Evolutionary conservation across 2,797 vertebrate species (phyloP).

Genomic region (Dromococcyx pavoninus): DNA sequence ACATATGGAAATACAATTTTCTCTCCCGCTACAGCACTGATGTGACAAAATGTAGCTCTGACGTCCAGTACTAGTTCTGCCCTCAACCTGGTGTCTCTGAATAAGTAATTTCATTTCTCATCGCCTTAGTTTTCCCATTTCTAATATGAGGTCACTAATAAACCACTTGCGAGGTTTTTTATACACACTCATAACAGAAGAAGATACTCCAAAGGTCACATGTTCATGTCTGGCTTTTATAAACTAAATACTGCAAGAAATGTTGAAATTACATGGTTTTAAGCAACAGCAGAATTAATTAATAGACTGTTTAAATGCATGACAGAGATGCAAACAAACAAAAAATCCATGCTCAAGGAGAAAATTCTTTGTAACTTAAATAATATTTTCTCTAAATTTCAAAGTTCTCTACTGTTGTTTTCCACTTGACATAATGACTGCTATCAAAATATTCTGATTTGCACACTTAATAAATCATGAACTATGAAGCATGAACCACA

Average conservation of each 20-base stretch:
- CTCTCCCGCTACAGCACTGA: not conserved
- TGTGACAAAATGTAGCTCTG: not conserved
- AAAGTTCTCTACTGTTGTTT: not conserved
- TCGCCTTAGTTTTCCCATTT: not conserved
- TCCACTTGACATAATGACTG: not conserved
- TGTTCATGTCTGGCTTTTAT: not conserved
- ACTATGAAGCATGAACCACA: not conserved
- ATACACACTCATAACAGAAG: not conserved
- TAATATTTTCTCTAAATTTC: not conserved
- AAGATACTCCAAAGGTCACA: not conserved
- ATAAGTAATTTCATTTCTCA: not conserved
- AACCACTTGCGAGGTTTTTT: not conserved
- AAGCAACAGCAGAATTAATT: not conserved
- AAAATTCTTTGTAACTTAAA: not conserved
- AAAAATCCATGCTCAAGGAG: not conserved
- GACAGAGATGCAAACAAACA: not conserved
- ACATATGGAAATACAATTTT: not conserved
- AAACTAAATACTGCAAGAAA: not conserved
- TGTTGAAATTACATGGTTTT: not conserved
- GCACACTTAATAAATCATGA: not conserved
- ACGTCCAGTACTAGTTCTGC: not conserved
- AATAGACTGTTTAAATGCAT: not conserved
- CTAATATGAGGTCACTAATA: not conserved
- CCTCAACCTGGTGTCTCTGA: not conserved
- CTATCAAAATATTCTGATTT: slow-evolving; percentile 14